Base-by-base conservation (phyloP, 1,140 invertebrate species). In the Conus betulinus region DNA sequence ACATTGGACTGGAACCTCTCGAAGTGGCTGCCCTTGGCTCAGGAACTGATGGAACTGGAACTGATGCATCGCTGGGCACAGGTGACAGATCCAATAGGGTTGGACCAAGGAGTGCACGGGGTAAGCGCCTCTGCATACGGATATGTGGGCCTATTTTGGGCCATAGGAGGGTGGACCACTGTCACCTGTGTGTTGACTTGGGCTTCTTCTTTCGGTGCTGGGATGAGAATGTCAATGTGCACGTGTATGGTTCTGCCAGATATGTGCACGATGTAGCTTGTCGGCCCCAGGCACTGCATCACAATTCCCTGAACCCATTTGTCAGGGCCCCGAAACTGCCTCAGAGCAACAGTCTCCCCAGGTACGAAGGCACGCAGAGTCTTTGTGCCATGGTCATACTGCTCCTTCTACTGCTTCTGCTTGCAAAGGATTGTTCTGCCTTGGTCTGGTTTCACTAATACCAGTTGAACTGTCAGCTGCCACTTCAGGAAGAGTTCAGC, bases 91-190 rank as follows among this genome's bases (percentile, higher is more conserved):
- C 67, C 23, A 23, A 25, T 74, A 6, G n/a, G 67, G 67, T 23
- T 74, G 67, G 67, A 23, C 67, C 67, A 74, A 74, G 78, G 78
- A 81, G 51, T 81, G 78, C 25, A 6, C 27, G 78, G 78, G 78
- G 51, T 52, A 81, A 5, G 78, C 78, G 51, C 78, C 78, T 81
- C 78, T 81, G 78, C 67, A 74, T 74, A 52, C 20, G 78, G 78
- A 10, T 15, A 10, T 51, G 25, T 81, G 78, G 78, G 78, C 78
- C 78, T 81, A 51, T 81, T 51, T 8, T n/a, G 78, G 27, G 39
- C 11, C 1, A 1, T 20, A 23, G 8, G 7, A 10, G 78, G 51
- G 11, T 81, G 78, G 78, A 27, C 78, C n/a, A 39, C 51, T 81
- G 78, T 52, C 51, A 15, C 78, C n/a, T 81, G 78, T 51, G 15